phyloP scores from a whole-genome alignment of 2,888 invertebrate species.

The Diplazon laetatorius region DNA sequence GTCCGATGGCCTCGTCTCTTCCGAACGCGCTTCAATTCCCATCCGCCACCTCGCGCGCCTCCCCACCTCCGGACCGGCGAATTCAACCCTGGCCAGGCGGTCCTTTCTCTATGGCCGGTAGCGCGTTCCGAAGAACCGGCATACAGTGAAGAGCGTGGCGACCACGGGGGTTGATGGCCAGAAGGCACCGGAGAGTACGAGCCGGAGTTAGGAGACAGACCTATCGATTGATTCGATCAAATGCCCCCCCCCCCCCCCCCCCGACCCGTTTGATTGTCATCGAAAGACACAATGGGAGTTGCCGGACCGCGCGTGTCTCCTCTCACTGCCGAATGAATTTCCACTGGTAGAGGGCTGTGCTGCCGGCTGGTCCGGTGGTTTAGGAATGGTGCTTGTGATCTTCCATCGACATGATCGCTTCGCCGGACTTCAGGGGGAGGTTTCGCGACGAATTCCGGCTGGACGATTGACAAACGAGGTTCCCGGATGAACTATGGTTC shows the following conservation, averaged over 20 bases:
- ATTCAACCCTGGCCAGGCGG: conserved; percentile 46
- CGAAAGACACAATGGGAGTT: conserved; percentile 76
- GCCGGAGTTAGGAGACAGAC: conserved; percentile 65
- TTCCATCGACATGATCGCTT: conserved; percentile 50
- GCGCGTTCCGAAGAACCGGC: conserved; percentile 74
- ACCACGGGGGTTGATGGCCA: neutral
- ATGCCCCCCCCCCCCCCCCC: conserved; percentile 76
- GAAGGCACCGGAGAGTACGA: conserved; percentile 18
- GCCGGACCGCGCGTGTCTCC: conserved; percentile 38
- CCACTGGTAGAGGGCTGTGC: conserved; percentile 46
- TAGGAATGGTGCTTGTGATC: conserved; percentile 44
- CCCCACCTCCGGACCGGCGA: conserved; percentile 51
- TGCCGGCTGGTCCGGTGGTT: conserved; percentile 39
- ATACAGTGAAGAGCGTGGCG: conserved; percentile 9
- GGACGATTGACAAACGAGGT: conserved; percentile 40
- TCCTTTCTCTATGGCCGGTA: conserved; percentile 64
- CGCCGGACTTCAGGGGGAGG: conserved; percentile 49
- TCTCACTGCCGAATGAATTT: conserved; percentile 53
- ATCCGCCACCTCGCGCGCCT: conserved; percentile 37
- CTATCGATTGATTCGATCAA: conserved; percentile 80
- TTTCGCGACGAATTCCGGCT: conserved; percentile 46
- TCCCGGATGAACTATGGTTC: conserved; percentile 48
- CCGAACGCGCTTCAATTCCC: conserved; percentile 43
- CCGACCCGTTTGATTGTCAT: too few species aligned
- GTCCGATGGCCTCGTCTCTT: conserved; percentile 43